Base-by-base conservation (phyloP, 1,140 invertebrate species). In the Melitaea cinxia region DNA sequence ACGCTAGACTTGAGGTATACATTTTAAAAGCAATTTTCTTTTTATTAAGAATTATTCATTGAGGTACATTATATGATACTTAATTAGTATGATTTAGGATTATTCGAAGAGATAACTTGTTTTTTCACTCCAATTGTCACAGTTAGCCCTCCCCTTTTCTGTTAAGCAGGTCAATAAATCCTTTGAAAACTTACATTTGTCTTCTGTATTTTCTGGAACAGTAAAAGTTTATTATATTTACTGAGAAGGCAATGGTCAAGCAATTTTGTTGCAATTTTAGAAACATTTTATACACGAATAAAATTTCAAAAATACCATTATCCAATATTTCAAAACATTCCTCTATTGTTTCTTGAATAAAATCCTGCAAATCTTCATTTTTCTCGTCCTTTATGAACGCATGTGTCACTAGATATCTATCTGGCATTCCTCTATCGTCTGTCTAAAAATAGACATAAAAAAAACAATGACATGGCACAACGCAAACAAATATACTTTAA, bases 71-170 rank as follows among this genome's bases (percentile, higher is more conserved):
- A 55, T 9, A 23, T 17, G 21, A 23, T 9, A 58, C 24, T 14
- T 45, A 58, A n/a, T n/a, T n/a, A n/a, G n/a, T n/a, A n/a, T n/a
- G n/a, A n/a, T n/a, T n/a, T n/a, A n/a, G n/a, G 58, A 35, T 39
- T 4, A 26, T 30, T 73, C 69, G 79, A 74, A 85, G 73, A 55
- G 72, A 62, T 52, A 84, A 65, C 57, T 91, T 77, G 52, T 92
- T 83, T 65, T 92, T 85, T 91, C 91, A 91, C 59, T 93, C 92
- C 92, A 92, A 59, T 93, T 92, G 37, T 93, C 92, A 75, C 92
- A 93, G 65, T 92, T 92, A 0, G 89, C 84, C 72, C 89, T 85
- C 0, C 91, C 92, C 61, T 92, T 92, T 61, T 93, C 92, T 0
- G 92, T 89, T 64, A 93, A 80, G 67, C 92, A 93, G 39, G 87